Percentiles rank a stretch among this genome's conserved stretches.
These are phyloP conservation scores for Caenorhabditis sulstoni DNA, from an alignment of 2,888 invertebrate species.

Conservation along the genomic window DNA sequence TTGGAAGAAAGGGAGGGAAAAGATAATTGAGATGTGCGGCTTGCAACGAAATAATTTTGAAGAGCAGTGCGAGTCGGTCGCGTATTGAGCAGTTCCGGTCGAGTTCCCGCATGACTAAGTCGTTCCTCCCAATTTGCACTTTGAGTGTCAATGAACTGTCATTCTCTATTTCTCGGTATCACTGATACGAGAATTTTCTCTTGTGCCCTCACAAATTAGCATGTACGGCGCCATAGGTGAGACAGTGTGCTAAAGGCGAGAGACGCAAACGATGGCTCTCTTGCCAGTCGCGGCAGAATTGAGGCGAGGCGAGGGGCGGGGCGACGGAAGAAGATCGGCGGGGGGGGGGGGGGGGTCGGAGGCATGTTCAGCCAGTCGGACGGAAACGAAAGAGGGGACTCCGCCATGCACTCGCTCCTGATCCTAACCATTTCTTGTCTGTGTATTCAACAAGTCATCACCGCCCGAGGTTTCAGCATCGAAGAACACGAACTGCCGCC, in stretches of 20 bases:
- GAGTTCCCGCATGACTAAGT: neutral
- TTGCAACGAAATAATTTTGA: conserved; percentile 16
- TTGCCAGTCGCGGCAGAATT: conserved; percentile 38
- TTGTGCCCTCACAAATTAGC: conserved; percentile 34
- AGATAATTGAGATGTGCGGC: conserved; percentile 48
- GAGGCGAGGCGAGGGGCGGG: conserved; percentile 41
- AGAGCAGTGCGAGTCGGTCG: neutral
- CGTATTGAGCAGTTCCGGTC: conserved; percentile 29
- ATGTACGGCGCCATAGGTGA: conserved; percentile 32
- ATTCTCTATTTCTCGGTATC: conserved; percentile 22
- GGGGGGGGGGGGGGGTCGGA: conserved; percentile 36
- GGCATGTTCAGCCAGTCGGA: conserved; percentile 48
- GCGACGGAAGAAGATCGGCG: conserved; percentile 48
- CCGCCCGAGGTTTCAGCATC: conserved; percentile 34
- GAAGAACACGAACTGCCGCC: conserved; percentile 34
- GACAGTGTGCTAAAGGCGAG: conserved; percentile 17
- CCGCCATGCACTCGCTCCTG: conserved; percentile 51
- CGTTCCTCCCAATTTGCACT: neutral
- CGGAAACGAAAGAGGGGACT: conserved; percentile 39
- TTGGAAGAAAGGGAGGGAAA: conserved; percentile 17
- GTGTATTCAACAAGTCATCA: conserved; percentile 24
- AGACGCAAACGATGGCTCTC: conserved; percentile 38
- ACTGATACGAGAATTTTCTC: conserved; percentile 25
- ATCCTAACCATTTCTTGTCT: conserved; percentile 27
- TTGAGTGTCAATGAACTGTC: conserved; percentile 8